Evolutionary conservation across 2,797 vertebrate species (phyloP).

Genomic region (Poliocrania exsul): DNA sequence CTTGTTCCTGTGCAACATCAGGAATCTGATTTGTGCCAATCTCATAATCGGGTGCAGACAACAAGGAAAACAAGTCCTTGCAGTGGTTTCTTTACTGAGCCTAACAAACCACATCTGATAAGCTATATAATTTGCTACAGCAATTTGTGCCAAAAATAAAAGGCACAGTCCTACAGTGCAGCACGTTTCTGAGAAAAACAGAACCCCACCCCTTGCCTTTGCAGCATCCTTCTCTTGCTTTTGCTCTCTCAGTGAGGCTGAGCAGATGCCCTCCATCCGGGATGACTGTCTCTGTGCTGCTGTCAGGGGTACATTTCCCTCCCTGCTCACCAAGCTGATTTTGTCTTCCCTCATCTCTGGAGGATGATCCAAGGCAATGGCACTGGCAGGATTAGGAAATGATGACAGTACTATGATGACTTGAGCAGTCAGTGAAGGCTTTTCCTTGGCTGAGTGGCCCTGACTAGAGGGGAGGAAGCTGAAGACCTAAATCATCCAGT

Average conservation of each 20-base stretch:
- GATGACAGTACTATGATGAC: conserved; percentile 36
- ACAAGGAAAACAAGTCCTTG: conserved; percentile 76
- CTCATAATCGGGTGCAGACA: conserved; percentile 73
- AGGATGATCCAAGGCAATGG: not conserved
- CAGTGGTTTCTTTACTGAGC: conserved; percentile 74
- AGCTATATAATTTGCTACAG: conserved; percentile 81
- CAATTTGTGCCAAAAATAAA: conserved; percentile 83
- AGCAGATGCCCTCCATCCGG: not conserved
- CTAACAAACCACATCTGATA: conserved; percentile 82
- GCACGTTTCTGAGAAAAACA: conserved; percentile 79
- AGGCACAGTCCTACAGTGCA: conserved; percentile 75
- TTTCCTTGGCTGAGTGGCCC: conserved; percentile 50
- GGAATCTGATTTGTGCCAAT: conserved; percentile 72
- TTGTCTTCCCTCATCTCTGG: not conserved
- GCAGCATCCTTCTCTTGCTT: conserved; percentile 53
- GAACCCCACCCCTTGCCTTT: conserved; percentile 69
- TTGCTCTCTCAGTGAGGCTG: conserved; percentile 24
- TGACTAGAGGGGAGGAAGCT: conserved; percentile 36
- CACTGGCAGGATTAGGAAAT: conserved; percentile 46
- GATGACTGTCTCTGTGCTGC: not conserved
- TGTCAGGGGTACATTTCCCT: not conserved
- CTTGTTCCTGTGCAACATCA: conserved; percentile 55
- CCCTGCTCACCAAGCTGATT: not conserved
- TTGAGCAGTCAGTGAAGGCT: conserved; percentile 54
- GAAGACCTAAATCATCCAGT: conserved; percentile 61